Conservation (phyloP, 2,797 vertebrate genomes). For the Dermochelys coriacea region DNA sequence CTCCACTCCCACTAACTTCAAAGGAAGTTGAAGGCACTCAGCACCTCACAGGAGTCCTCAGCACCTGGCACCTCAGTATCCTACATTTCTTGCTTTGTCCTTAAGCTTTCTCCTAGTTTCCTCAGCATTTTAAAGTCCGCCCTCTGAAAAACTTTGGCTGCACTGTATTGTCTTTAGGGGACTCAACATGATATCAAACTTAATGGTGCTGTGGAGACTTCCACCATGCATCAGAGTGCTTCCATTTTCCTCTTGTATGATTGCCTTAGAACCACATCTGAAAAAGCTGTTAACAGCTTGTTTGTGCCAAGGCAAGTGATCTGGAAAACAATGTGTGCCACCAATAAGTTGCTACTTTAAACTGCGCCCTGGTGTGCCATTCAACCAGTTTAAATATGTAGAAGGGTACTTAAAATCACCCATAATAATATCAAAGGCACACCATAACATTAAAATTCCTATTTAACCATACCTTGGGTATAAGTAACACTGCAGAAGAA, state of each 20-base stretch:
- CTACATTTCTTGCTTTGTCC: neutral
- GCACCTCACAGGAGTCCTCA: neutral
- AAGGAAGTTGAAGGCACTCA: neutral
- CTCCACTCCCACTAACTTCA: no score
- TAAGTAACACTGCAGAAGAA: neutral
- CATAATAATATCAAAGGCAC: neutral
- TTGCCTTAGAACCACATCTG: neutral
- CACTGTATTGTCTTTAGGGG: neutral
- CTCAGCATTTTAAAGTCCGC: neutral
- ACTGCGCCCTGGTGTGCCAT: neutral
- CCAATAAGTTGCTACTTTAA: neutral
- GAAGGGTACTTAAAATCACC: neutral
- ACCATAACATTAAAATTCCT: rapidly evolving
- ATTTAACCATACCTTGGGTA: neutral
- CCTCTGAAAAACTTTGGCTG: neutral
- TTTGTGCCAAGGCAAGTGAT: neutral
- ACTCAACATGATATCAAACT: neutral
- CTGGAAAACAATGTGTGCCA: neutral
- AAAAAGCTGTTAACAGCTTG: neutral
- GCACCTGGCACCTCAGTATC: neutral
- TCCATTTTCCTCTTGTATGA: neutral
- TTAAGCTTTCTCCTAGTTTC: neutral
- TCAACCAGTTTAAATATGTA: neutral
- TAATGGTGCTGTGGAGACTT: neutral
- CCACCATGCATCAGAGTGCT: neutral